Percentiles rank a stretch among this genome's conserved stretches.
phyloP scores from a whole-genome alignment of 2,113 vertebrate genomes.

The Phaethon lepturus region DNA sequence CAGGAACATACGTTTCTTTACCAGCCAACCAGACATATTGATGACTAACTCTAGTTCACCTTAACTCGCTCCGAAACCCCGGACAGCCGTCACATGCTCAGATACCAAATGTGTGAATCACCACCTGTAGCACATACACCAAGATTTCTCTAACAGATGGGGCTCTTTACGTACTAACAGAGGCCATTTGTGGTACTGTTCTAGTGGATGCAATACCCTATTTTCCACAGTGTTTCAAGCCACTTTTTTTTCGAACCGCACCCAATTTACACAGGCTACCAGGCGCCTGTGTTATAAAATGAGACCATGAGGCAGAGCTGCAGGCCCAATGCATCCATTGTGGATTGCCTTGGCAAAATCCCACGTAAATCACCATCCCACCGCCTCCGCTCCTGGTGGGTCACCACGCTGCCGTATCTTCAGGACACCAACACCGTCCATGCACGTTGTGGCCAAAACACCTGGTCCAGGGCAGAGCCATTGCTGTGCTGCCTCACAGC shows the following conservation, averaged over 20 bases:
- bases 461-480: fast-evolving
- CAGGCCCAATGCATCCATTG: fast-evolving
- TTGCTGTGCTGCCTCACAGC: fast-evolving
- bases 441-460: not conserved
- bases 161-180: fast-evolving
- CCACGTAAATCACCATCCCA: fast-evolving
- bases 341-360: not conserved
- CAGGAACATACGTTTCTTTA: fast-evolving
- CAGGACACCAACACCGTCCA: not conserved
- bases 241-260: not conserved
- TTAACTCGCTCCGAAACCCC: fast-evolving
- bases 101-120: fast-evolving
- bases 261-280: not conserved
- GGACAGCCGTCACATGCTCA: fast-evolving
- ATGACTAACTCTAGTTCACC: not conserved
- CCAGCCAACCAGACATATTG: fast-evolving
- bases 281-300: fast-evolving
- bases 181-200: fast-evolving
- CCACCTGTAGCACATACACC: fast-evolving
- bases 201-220: fast-evolving
- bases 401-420: fast-evolving
- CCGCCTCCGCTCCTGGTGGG: fast-evolving
- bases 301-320: not conserved
- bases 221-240: fast-evolving
- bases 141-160: fast-evolving